Evolutionary conservation across 2,888 invertebrate genomes (phyloP).

Genomic region (Portevinia maculata): DNA sequence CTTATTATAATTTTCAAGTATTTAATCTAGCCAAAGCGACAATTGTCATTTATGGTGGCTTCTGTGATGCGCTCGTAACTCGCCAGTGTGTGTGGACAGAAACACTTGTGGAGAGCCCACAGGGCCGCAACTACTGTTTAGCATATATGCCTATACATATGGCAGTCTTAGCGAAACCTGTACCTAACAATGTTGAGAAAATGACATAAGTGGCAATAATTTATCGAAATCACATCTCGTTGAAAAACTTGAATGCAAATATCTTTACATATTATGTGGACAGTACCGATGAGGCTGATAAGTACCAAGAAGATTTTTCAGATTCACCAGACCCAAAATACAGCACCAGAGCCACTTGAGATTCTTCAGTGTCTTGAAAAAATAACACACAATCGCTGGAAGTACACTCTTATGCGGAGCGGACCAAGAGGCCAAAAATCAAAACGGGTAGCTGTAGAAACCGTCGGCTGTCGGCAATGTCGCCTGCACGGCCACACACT

Average conservation of each 20-base stretch:
- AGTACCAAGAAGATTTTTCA: constrained; percentile 70
- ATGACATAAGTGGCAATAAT: constrained; percentile 81
- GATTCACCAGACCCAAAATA: constrained; percentile 68
- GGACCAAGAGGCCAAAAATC: constrained; percentile 21
- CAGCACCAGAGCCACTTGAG: constrained; percentile 57
- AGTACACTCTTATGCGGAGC: background rate
- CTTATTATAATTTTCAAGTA: constrained; percentile 67
- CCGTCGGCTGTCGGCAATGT: constrained; percentile 23
- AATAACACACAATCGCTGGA: constrained; percentile 42
- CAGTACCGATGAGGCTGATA: constrained; percentile 63
- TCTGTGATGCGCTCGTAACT: constrained; percentile 57
- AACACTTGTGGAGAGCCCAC: constrained; percentile 48
- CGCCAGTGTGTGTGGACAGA: constrained; percentile 62
- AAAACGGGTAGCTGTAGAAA: constrained; percentile 57
- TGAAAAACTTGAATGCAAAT: constrained; percentile 70
- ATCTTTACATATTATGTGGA: too few species aligned
- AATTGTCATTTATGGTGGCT: constrained; percentile 53
- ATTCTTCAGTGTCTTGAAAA: constrained; percentile 42
- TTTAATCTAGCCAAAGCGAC: constrained; percentile 71
- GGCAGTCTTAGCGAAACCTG: constrained; percentile 41
- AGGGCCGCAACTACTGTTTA: constrained; percentile 66
- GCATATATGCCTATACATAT: constrained; percentile 46
- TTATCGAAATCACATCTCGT: constrained; percentile 78
- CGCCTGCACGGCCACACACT: constrained; percentile 73
- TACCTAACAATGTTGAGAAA: constrained; percentile 71